A percentile compares a stretch with the other conserved stretches of the same genome.
phyloP scores from a whole-genome alignment of 2,888 invertebrate species.

The Nemoura dubitans region DNA sequence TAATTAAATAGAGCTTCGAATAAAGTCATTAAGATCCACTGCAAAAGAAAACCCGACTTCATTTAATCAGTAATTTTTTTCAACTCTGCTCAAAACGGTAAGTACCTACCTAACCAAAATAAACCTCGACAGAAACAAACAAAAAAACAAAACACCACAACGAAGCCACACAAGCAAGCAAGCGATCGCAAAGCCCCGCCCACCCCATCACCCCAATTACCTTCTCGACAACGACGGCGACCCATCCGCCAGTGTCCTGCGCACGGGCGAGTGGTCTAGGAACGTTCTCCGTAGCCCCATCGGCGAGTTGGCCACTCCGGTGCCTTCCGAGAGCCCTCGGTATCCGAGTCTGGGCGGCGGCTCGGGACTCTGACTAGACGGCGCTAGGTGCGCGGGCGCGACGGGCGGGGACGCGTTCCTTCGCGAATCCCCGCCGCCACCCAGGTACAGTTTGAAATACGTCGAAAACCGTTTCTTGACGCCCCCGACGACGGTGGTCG shows the following conservation, averaged over 20 bases:
- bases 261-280: slow-evolving; percentile 61
- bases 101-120: too few species aligned
- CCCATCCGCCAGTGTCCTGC: slow-evolving; percentile 54
- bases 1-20: too few species aligned
- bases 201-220: slow-evolving; percentile 56
- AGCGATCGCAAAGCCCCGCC: not conserved
- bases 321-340: slow-evolving; percentile 53
- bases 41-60: too few species aligned
- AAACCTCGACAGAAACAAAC: too few species aligned
- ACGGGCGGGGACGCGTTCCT: slow-evolving; percentile 54
- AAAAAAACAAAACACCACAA: not conserved
- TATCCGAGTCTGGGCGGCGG: slow-evolving; percentile 65
- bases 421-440: slow-evolving; percentile 55
- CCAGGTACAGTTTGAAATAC: slow-evolving; percentile 82
- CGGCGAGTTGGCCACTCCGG: slow-evolving; percentile 57
- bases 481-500: slow-evolving; percentile 43
- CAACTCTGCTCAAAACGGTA: too few species aligned
- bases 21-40: too few species aligned
- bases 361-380: slow-evolving; percentile 67
- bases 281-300: slow-evolving; percentile 68
- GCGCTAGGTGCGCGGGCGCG: slow-evolving; percentile 52
- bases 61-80: too few species aligned
- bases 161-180: not conserved
- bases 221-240: slow-evolving; percentile 67
- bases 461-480: slow-evolving; percentile 82